These are phyloP conservation scores for Ypsolopha scabrella DNA, from an alignment of 2,888 invertebrate species.

Conservation along the genomic window DNA sequence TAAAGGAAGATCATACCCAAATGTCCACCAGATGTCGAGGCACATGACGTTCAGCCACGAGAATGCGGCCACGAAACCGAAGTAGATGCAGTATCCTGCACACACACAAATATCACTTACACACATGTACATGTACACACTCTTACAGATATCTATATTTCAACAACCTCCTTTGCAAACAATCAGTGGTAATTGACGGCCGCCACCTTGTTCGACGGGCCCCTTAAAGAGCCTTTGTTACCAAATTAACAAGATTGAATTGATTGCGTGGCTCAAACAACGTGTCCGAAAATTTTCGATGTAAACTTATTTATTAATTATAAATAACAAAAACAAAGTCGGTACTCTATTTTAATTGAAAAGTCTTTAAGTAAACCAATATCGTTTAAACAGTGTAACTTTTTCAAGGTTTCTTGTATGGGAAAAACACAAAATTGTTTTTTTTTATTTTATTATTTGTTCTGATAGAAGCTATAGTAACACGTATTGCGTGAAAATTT, in stretches of 20 bases:
- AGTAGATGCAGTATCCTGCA: constrained; percentile 76
- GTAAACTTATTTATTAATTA: background rate
- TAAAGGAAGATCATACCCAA: constrained; percentile 70
- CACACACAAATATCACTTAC: constrained; percentile 22
- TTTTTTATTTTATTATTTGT: too few relatives aligned
- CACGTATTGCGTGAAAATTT: too few relatives aligned
- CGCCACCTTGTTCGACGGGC: background rate
- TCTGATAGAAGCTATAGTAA: too few relatives aligned
- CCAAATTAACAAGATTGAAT: background rate
- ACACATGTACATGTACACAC: background rate
- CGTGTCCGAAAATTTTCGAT: background rate
- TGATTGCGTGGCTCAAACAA: background rate
- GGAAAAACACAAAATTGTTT: too few relatives aligned
- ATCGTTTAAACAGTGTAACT: too few relatives aligned
- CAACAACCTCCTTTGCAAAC: background rate
- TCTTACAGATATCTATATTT: background rate
- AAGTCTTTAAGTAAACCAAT: background rate
- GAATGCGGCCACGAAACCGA: constrained; percentile 78
- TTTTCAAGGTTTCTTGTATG: too few relatives aligned
- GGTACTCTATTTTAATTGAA: background rate
- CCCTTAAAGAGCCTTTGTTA: background rate
- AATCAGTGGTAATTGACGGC: constrained; percentile 3
- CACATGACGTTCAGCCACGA: constrained; percentile 85
- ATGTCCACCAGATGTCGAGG: constrained; percentile 86
- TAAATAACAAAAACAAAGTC: background rate